Evolutionary conservation across 2,888 invertebrate species (phyloP), one percentile per base, ranked within the genome.

Genomic region (Automeris io): DNA sequence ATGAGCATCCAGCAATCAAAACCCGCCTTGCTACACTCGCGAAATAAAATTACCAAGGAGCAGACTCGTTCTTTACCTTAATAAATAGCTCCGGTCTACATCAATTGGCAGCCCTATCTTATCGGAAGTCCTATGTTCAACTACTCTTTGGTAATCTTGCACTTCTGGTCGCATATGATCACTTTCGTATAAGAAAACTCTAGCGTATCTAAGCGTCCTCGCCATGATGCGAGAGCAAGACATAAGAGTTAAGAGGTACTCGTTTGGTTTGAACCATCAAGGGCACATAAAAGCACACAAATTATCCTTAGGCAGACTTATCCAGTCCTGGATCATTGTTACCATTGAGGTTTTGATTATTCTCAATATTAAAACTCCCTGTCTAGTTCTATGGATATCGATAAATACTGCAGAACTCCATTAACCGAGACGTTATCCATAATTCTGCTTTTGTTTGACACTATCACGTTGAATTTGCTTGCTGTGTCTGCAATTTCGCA

Each of bases 1-100:
- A 81, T 83, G 85, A 85, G 82, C 78, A 85, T 85, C 83, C 85
- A 79, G 70, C 66, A 62, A 71, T 48, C 51, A 55, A 65, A 69
- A 58, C 54, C 56, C 56, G 51, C 61, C 51, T 52, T 41, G 43
- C 54, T 51, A 58, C 55, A 46, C 51, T 54, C 45, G 55, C 55
- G 46, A 51, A 64, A 71, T 58, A 49, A 64, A 73, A 70, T 63
- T 43, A 51, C 53, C 57, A 62, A 67, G 60, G 69, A 71, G 73
- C 80, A 79, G 82, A 81, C 77, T 80, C 59, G 50, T 63, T 68
- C 57, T 57, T 67, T 50, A 52, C 49, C 52, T 55, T 59, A 60
- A 71, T 70, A 73, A 66, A 61, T 76, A 77, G 76, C 71, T 67
- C 52, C 64, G 56, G 57, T 68, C 57, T 43, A 54, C 47, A 50